A percentile compares a stretch with the other conserved stretches of the same genome.
These are phyloP conservation scores for Oryzias melastigma DNA, from an alignment of 2,113 vertebrate genomes.

Conservation along the genomic window DNA sequence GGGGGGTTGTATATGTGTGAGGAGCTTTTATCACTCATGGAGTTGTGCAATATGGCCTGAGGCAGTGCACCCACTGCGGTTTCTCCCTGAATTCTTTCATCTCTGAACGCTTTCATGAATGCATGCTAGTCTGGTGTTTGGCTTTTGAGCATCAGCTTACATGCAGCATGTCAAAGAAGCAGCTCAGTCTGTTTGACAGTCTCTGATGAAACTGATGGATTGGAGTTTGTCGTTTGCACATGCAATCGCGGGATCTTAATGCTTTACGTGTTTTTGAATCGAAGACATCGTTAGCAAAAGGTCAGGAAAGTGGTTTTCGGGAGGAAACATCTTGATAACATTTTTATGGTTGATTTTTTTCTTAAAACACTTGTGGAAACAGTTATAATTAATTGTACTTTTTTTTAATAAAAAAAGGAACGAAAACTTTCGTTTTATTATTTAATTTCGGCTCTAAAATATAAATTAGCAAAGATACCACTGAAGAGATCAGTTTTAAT, in stretches of 20 bases:
- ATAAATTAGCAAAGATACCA: too few species aligned
- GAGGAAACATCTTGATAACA: too few species aligned
- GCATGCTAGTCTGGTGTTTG: background rate
- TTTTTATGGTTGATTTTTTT: too few species aligned
- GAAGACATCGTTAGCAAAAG: background rate
- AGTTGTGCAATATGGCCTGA: constrained; percentile 19
- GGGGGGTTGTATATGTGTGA: background rate
- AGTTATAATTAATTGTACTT: too few species aligned
- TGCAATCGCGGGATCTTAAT: background rate
- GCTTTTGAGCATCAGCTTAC: constrained; percentile 20
- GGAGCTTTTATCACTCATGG: constrained; percentile 29
- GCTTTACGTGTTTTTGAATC: background rate
- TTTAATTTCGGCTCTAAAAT: too few species aligned
- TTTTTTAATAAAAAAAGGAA: too few species aligned
- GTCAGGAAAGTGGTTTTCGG: too few species aligned
- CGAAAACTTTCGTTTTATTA: too few species aligned
- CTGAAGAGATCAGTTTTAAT: too few species aligned
- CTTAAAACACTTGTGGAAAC: too few species aligned
- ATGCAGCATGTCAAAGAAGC: background rate
- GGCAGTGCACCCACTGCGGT: constrained; percentile 22
- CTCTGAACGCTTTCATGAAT: constrained; percentile 30
- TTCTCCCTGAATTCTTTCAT: constrained; percentile 38
- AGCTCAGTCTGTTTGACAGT: background rate
- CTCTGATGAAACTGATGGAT: constrained; percentile 7
- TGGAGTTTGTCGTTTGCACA: background rate